phyloP scores from a whole-genome alignment of 2,888 invertebrate species.

The Agrilus mali region DNA sequence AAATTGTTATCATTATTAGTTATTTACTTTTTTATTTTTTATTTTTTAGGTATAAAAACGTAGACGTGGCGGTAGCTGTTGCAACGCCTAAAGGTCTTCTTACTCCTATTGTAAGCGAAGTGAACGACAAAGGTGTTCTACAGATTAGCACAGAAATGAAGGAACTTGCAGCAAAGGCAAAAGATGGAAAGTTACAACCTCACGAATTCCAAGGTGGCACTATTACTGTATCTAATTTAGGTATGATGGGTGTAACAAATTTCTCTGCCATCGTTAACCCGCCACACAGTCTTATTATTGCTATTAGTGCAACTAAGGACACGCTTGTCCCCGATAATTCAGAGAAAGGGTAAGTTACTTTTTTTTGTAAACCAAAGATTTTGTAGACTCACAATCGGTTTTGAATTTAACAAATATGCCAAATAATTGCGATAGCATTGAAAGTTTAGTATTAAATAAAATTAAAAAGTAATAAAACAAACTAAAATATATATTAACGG shows the following conservation, averaged over 20 bases:
- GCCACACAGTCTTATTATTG: constrained; percentile 88
- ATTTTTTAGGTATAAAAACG: constrained; percentile 65
- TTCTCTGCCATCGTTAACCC: constrained; percentile 94
- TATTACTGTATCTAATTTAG: constrained; percentile 87
- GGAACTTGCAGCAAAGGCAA: constrained; percentile 71
- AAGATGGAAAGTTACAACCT: constrained; percentile 79
- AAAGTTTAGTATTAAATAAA: too few species aligned
- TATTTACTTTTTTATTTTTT: too few species aligned
- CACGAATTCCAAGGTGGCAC: constrained; percentile 96
- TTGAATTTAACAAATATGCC: too few species aligned
- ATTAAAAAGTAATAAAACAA: too few species aligned
- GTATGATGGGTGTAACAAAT: constrained; percentile 82
- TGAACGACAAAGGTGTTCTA: constrained; percentile 78
- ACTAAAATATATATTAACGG: too few species aligned
- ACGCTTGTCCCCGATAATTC: constrained; percentile 61
- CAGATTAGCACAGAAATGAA: constrained; percentile 73
- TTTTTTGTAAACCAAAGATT: too few species aligned
- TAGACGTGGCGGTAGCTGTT: constrained; percentile 95
- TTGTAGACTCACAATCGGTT: too few species aligned
- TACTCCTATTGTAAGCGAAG: constrained; percentile 89
- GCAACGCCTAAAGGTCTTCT: constrained; percentile 90
- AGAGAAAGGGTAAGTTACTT: constrained; percentile 55
- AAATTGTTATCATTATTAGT: not conserved
- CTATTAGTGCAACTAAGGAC: constrained; percentile 72
- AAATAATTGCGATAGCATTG: too few species aligned